Percentiles rank a stretch among this genome's conserved stretches.
These are phyloP conservation scores for Microcebus ravelobensis DNA, from an alignment of 2,113 vertebrate genomes.

Conservation along the genomic window DNA sequence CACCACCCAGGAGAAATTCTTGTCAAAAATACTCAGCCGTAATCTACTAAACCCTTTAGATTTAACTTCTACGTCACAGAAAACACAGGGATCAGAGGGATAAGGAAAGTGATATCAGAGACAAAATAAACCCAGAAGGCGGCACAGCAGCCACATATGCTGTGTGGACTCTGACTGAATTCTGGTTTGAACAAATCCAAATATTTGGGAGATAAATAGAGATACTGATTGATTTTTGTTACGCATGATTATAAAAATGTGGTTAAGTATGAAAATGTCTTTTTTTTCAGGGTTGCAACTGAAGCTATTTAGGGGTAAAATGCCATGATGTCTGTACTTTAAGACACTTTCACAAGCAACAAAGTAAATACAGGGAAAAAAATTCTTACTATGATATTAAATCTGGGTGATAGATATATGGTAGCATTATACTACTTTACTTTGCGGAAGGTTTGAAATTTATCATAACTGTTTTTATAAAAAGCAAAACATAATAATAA, in stretches of 20 bases:
- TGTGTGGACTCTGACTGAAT: not conserved
- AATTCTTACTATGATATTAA: not conserved
- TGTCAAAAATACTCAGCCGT: not conserved
- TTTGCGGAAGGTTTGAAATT: not conserved
- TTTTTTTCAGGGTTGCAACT: not conserved
- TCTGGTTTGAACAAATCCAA: constrained; percentile 37
- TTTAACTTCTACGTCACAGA: not conserved
- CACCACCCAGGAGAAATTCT: not conserved
- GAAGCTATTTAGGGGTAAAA: not conserved
- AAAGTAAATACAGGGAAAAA: not conserved
- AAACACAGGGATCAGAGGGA: not conserved
- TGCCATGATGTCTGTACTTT: not conserved
- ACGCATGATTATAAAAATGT: not conserved
- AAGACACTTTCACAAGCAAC: constrained; percentile 7
- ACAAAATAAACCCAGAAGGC: not conserved
- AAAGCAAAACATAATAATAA: not conserved
- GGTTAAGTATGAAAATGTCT: not conserved
- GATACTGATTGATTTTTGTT: not conserved
- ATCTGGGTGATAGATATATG: not conserved
- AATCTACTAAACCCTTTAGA: not conserved
- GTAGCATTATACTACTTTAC: not conserved
- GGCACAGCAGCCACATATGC: not conserved
- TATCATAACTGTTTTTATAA: not conserved
- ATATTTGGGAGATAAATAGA: not conserved
- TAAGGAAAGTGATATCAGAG: not conserved